Evolutionary conservation across 2,797 vertebrate species (phyloP).

Genomic region (Pygocentrus nattereri): DNA sequence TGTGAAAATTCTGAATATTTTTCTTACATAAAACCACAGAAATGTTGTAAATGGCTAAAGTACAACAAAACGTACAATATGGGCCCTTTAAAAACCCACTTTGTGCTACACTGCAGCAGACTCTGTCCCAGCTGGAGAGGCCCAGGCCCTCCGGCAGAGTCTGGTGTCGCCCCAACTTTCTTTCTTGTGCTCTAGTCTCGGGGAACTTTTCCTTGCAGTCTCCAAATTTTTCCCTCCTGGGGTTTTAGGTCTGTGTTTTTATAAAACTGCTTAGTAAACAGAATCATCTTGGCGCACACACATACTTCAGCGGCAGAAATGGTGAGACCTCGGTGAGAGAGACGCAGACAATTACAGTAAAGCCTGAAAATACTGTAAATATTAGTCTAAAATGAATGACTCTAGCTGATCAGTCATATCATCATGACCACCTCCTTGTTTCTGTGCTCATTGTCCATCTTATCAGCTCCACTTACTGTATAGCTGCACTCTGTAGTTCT

Average conservation of each 20-base stretch:
- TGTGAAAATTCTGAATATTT: too few species aligned
- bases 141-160: background rate
- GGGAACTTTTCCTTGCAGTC: background rate
- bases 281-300: background rate
- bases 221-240: background rate
- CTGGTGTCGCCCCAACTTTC: conserved; percentile 14
- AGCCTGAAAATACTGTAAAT: too few species aligned
- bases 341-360: background rate
- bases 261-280: conserved; percentile 4
- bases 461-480: too few species aligned
- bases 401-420: too few species aligned
- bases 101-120: background rate
- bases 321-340: background rate
- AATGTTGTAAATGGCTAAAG: background rate
- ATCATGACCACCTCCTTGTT: too few species aligned
- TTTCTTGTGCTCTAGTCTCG: background rate
- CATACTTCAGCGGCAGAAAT: background rate
- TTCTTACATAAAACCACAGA: too few species aligned
- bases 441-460: too few species aligned
- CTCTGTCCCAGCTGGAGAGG: background rate
- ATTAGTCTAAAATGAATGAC: too few species aligned
- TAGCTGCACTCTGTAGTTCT: too few species aligned
- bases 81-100: too few species aligned
- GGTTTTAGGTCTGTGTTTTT: background rate
- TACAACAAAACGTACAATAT: background rate